Evolutionary conservation across 2,113 vertebrate species (phyloP), one percentile per base, ranked within the genome.

Genomic region (Eonycteris spelaea): DNA sequence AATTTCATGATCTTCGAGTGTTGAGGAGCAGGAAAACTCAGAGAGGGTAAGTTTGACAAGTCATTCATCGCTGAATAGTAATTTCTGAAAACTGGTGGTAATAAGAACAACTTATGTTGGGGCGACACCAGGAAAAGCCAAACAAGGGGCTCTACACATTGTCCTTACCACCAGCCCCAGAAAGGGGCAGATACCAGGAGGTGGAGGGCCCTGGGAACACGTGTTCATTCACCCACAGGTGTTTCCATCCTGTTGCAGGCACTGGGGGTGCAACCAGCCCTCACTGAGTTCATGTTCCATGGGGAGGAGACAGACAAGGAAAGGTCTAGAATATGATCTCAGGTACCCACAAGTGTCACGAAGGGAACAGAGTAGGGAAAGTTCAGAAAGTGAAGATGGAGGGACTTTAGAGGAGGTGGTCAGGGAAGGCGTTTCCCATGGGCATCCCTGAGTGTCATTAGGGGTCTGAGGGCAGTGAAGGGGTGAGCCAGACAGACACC

Each of bases 201-300:
- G 1, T 40, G 28, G 24, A 38, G 15, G 59, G 11, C 15, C 15
- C 73, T 30, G 11, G n/a, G 45, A 22, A 9, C 9, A 7, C 33
- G 6, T 1, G 1, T 10, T 24, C 9, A 7, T 13, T 83, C 24
- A 22, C n/a, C 14, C 21, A 22, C 14, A 43, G 75, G 24, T 5
- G 0, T 22, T 8, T 59, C 24, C 11, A 57, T 51, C 71, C 83
- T 19, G 71, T 30, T 12, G 21, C 13, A n/a, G 33, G 35, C 51
- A 19, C 43, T 28, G 30, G 1, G 16, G 21, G 4, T 28, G 5
- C 40, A 5, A 7, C 14, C 18, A 38, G 7, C 21, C 30, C 15
- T 24, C 43, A 55, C 0, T 0, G 48, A 70, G 57, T 53, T 28
- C 5, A 21, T 0, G 0, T 5, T n/a, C 51, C 22, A 0, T 15